These are phyloP conservation scores for Dufourea novaeangliae DNA, from an alignment of 1,140 invertebrate genomes.

Conservation along the genomic window DNA sequence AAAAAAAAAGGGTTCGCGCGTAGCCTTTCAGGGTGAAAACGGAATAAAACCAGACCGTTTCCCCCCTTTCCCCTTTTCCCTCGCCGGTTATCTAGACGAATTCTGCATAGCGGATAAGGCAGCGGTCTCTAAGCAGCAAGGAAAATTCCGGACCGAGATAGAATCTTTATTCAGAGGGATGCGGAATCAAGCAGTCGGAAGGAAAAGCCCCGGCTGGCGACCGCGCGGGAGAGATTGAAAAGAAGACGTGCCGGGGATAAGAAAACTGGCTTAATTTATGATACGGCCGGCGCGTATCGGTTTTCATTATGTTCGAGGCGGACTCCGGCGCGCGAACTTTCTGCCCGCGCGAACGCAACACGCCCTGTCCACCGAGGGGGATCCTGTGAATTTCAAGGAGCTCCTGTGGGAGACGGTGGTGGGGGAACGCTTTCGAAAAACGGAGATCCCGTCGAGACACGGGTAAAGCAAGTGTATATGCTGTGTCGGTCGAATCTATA, in stretches of 20 bases:
- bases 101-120: slow-evolving; percentile 11
- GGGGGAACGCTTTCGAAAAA: too few species aligned
- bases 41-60: not conserved
- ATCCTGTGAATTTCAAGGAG: slow-evolving; percentile 4
- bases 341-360: slow-evolving; percentile 6
- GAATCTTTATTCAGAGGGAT: slow-evolving; percentile 39
- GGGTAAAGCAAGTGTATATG: not conserved
- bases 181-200: slow-evolving; percentile 33
- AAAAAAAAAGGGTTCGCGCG: not conserved
- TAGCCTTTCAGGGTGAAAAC: not conserved
- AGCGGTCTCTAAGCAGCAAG: slow-evolving; percentile 12
- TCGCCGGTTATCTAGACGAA: slow-evolving; percentile 11
- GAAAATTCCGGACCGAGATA: slow-evolving; percentile 30
- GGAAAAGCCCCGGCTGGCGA: slow-evolving; percentile 11
- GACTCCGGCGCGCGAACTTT: slow-evolving; percentile 13
- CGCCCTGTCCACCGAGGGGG: too few species aligned
- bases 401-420: not conserved
- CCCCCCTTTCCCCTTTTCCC: not conserved
- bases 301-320: slow-evolving; percentile 26
- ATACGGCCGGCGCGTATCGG: slow-evolving; percentile 14
- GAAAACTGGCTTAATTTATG: slow-evolving; percentile 46
- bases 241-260: slow-evolving; percentile 32
- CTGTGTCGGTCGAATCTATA: too few species aligned
- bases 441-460: not conserved
- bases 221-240: slow-evolving; percentile 34